A percentile compares a stretch with the other conserved stretches of the same genome.
Evolutionary conservation across 2,113 vertebrate genomes (phyloP).

Genomic region (Sitta europaea): DNA sequence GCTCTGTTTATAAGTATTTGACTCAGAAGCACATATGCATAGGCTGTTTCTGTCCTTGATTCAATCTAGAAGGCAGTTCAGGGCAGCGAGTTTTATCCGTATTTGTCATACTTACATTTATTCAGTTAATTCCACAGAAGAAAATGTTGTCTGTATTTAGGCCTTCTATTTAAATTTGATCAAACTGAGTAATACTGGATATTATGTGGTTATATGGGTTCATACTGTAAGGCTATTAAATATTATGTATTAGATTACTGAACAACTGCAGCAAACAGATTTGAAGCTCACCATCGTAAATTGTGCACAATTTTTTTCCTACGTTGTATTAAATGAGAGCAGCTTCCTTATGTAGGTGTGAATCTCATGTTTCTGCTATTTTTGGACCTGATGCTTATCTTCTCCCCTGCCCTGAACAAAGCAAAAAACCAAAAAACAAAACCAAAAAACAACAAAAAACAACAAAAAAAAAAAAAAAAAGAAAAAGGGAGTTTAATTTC

Average conservation of each 20-base stretch:
- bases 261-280: neutral
- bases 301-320: neutral
- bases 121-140: neutral
- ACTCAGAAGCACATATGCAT: neutral
- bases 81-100: neutral
- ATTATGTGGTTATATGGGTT: neutral
- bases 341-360: neutral
- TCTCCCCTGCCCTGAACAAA: neutral
- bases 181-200: neutral
- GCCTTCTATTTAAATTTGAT: neutral
- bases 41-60: neutral
- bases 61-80: neutral
- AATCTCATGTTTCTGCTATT: neutral
- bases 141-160: constrained; percentile 6
- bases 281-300: neutral
- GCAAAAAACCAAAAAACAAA: neutral
- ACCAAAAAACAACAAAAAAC: neutral
- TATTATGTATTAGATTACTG: constrained; percentile 10
- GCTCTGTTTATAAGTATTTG: neutral
- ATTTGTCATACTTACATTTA: constrained; percentile 24
- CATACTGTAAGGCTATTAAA: neutral
- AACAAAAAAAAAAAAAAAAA: too few relatives aligned
- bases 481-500: neutral
- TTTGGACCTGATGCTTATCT: neutral
- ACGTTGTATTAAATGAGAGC: neutral